phyloP scores from a whole-genome alignment of 2,888 invertebrate genomes.

The Sympetrum striolatum region DNA sequence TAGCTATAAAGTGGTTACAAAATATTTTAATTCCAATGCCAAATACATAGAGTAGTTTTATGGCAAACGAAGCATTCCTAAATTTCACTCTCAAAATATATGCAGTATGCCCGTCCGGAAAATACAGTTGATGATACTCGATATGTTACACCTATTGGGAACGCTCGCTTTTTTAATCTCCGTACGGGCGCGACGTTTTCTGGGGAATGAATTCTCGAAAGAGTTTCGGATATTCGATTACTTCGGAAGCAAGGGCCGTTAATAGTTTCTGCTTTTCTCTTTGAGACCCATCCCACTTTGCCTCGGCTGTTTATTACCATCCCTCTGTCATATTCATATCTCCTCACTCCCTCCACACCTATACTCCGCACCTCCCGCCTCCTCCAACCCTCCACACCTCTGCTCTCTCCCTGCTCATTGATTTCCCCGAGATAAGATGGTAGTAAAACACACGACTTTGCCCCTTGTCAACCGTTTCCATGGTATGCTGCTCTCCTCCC shows the following conservation, averaged over 20 bases:
- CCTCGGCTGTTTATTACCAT: neutral
- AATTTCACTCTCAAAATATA: too few species aligned
- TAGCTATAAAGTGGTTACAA: too few species aligned
- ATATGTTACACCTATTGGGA: too few species aligned
- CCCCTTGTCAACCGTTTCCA: constrained; percentile 9
- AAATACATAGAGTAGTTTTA: too few species aligned
- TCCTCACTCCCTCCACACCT: neutral
- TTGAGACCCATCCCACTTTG: neutral
- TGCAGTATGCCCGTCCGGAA: too few species aligned
- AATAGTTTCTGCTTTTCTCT: neutral
- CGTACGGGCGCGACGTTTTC: too few species aligned
- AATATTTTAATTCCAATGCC: too few species aligned
- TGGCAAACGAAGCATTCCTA: too few species aligned
- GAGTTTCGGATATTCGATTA: neutral
- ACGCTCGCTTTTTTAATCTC: too few species aligned
- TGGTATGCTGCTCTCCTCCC: neutral
- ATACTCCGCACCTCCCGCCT: neutral
- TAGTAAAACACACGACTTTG: constrained; percentile 37
- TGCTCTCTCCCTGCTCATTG: neutral
- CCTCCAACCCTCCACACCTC: neutral
- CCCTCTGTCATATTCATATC: constrained; percentile 37
- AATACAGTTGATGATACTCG: too few species aligned
- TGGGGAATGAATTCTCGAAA: neutral
- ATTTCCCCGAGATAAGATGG: constrained; percentile 27
- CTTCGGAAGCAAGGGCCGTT: neutral